Percentiles rank a stretch among this genome's conserved stretches.
These are phyloP conservation scores for Vanessa cardui DNA, from an alignment of 2,888 invertebrate genomes.

Conservation along the genomic window DNA sequence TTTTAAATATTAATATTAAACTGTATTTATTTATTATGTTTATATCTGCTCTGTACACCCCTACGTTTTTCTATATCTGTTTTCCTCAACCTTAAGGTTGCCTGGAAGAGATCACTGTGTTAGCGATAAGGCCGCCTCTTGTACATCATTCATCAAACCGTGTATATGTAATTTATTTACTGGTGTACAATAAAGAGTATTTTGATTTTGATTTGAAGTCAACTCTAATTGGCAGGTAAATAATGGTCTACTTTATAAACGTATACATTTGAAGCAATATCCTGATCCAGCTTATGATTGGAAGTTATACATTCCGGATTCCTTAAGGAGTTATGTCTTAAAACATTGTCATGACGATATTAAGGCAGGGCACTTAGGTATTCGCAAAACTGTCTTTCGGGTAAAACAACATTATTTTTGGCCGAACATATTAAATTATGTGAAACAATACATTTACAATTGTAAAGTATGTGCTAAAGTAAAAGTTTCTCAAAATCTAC, in stretches of 20 bases:
- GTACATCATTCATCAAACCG: too few species aligned
- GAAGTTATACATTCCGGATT: constrained; percentile 35
- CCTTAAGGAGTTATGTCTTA: constrained; percentile 24
- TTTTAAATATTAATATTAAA: too few species aligned
- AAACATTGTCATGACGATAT: constrained; percentile 21
- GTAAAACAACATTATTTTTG: constrained; percentile 23
- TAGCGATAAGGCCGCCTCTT: too few species aligned
- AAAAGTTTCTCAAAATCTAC: constrained; percentile 29
- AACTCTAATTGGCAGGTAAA: constrained; percentile 6
- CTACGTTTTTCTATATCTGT: too few species aligned
- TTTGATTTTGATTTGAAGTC: too few species aligned
- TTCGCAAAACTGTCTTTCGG: constrained; percentile 41
- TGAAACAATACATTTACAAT: constrained; percentile 1
- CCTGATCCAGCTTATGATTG: constrained; percentile 24
- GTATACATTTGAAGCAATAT: constrained; percentile 10
- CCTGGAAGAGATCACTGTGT: too few species aligned
- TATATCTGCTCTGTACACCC: too few species aligned
- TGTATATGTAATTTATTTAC: too few species aligned
- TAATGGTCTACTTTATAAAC: constrained; percentile 9
- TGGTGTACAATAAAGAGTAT: too few species aligned
- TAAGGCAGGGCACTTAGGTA: constrained; percentile 34
- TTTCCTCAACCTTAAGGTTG: too few species aligned
- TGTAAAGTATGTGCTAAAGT: constrained; percentile 20
- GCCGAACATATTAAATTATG: constrained; percentile 15
- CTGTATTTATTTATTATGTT: too few species aligned